Conservation (phyloP, 2,888 invertebrate genomes). For the Callinectes sapidus region DNA sequence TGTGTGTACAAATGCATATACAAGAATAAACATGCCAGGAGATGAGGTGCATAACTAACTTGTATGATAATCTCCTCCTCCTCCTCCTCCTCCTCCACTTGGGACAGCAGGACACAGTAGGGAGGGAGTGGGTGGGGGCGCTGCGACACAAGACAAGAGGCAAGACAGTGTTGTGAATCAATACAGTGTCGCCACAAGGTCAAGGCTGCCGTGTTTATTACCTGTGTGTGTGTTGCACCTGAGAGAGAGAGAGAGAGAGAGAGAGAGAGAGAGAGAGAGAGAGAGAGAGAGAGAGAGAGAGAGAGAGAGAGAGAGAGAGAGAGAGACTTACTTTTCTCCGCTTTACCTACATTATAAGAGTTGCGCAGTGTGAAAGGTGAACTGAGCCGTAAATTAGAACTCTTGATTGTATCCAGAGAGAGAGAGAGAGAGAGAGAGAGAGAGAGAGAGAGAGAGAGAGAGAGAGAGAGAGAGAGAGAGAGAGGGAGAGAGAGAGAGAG, state of each 20-base stretch:
- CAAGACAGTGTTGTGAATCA: slow-evolving; percentile 2
- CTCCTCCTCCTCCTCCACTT: no score
- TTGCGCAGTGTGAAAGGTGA: no score
- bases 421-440: not conserved
- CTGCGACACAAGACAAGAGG: not conserved
- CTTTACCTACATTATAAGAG: no score
- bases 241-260: not conserved
- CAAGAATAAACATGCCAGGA: no score
- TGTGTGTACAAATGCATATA: not conserved
- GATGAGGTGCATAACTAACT: no score
- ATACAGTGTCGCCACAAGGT: not conserved
- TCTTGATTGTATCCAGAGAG: not conserved
- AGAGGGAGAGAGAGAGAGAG: slow-evolving; percentile 42
- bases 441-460: slow-evolving; percentile 22
- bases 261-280: slow-evolving; percentile 23
- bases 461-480: slow-evolving; percentile 26
- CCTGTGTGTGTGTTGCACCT: not conserved
- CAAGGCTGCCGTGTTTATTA: not conserved
- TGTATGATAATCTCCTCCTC: no score
- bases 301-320: slow-evolving; percentile 43
- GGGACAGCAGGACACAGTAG: no score
- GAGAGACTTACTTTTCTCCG: not conserved
- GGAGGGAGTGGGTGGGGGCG: not conserved
- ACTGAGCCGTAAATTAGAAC: no score
- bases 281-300: slow-evolving; percentile 28